Percentiles rank a stretch among this genome's conserved stretches.
Evolutionary conservation across 1,140 invertebrate genomes (phyloP).

Genomic region (Ips typographus): DNA sequence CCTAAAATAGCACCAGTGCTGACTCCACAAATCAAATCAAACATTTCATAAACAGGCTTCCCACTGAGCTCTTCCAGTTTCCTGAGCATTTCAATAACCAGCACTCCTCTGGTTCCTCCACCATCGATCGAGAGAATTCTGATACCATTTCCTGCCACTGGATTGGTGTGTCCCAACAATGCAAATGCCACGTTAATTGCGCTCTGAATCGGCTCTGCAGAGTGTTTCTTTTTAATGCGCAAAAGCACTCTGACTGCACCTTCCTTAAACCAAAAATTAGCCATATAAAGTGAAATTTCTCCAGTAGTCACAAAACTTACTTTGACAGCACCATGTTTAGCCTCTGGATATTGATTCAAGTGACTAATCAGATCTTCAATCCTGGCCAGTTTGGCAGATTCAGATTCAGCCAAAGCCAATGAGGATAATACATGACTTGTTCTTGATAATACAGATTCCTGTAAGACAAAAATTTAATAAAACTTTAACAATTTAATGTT

Average conservation of each 20-base stretch:
- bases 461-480: slow-evolving; percentile 38
- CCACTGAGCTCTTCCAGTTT: slow-evolving; percentile 74
- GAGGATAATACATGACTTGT: slow-evolving; percentile 69
- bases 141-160: slow-evolving; percentile 72
- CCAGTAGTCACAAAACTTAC: slow-evolving; percentile 51
- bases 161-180: slow-evolving; percentile 72
- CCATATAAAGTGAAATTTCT: not conserved
- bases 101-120: slow-evolving; percentile 82
- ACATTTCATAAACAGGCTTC: slow-evolving; percentile 67
- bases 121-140: slow-evolving; percentile 87
- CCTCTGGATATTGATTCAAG: slow-evolving; percentile 70
- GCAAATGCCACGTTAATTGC: slow-evolving; percentile 66
- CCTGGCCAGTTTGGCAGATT: slow-evolving; percentile 56
- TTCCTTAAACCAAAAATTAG: slow-evolving; percentile 52
- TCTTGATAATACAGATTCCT: slow-evolving; percentile 63
- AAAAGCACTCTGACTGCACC: slow-evolving; percentile 66
- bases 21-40: slow-evolving; percentile 91
- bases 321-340: slow-evolving; percentile 69
- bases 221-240: slow-evolving; percentile 50
- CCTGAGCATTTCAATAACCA: slow-evolving; percentile 78
- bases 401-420: slow-evolving; percentile 61
- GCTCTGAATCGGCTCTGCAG: slow-evolving; percentile 53
- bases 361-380: slow-evolving; percentile 61
- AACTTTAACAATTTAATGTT: slow-evolving; percentile 4
- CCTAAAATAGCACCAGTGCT: slow-evolving; percentile 84